phyloP scores from a whole-genome alignment of 2,797 vertebrate species.

The Oophaga sylvatica region DNA sequence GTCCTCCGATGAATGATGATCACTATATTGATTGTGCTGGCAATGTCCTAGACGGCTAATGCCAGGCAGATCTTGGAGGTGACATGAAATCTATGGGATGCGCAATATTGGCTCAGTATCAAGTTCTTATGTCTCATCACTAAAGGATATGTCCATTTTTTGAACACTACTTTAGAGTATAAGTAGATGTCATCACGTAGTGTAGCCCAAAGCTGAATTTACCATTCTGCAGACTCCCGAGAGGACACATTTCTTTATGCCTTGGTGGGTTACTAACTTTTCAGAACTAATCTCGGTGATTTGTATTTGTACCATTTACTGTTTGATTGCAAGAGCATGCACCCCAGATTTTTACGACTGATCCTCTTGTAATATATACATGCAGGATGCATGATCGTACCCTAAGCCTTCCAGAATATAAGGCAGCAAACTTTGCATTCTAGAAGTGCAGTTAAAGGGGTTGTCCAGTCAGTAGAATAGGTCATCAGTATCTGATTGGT shows the following conservation, averaged over 20 bases:
- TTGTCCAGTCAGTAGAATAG: too few species aligned
- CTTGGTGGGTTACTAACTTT: background rate
- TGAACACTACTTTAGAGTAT: too few species aligned
- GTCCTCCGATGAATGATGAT: conserved; percentile 9
- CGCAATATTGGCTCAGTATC: background rate
- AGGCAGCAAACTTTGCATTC: background rate
- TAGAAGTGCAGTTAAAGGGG: background rate
- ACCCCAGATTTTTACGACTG: too few species aligned
- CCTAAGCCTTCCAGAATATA: background rate
- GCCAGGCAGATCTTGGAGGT: background rate
- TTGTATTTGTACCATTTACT: background rate
- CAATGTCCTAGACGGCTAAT: background rate
- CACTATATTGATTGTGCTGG: background rate
- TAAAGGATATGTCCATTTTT: background rate
- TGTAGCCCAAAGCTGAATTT: background rate
- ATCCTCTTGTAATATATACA: too few species aligned
- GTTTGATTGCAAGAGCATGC: too few species aligned
- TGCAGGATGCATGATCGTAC: too few species aligned
- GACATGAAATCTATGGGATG: background rate
- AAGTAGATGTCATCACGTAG: background rate
- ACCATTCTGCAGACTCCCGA: background rate
- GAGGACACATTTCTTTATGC: too few species aligned
- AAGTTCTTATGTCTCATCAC: background rate
- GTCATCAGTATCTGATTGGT: too few species aligned
- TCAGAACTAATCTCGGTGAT: background rate